phyloP scores from a whole-genome alignment of 2,113 vertebrate genomes.

The Cariama cristata region DNA sequence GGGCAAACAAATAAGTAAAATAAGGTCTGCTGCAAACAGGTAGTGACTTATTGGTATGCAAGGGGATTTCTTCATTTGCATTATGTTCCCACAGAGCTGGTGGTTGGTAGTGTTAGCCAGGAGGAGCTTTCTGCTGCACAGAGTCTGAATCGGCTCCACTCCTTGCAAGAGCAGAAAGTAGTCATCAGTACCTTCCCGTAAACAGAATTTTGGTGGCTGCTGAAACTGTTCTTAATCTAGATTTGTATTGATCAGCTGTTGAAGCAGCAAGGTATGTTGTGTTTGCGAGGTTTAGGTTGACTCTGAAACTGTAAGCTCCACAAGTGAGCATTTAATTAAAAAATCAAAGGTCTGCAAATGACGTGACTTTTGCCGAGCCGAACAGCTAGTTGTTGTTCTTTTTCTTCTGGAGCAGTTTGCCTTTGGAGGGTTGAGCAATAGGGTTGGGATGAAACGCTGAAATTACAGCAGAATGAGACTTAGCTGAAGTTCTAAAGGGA shows the following conservation, averaged over 20 bases:
- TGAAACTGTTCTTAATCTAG: neutral
- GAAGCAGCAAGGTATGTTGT: neutral
- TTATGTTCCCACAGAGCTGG: conserved; percentile 3
- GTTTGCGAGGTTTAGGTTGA: neutral
- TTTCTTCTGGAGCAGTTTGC: neutral
- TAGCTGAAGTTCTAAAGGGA: neutral
- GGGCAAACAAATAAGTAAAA: conserved; percentile 2
- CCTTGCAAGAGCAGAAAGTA: neutral
- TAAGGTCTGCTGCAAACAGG: neutral
- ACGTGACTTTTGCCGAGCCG: neutral
- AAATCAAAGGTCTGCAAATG: neutral
- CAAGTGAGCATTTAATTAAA: neutral
- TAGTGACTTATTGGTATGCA: conserved; percentile 19
- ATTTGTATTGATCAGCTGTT: neutral
- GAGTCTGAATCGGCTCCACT: neutral
- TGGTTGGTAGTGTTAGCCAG: neutral
- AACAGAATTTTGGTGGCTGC: neutral
- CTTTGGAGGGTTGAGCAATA: neutral
- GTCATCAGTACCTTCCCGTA: neutral
- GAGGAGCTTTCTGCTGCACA: neutral
- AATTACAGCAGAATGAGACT: neutral
- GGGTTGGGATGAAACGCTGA: neutral
- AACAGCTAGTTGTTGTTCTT: neutral
- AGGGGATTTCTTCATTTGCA: conserved; percentile 33
- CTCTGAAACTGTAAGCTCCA: neutral